Conservation (phyloP, 2,888 invertebrate species). For the Standfussiana lucernea region DNA sequence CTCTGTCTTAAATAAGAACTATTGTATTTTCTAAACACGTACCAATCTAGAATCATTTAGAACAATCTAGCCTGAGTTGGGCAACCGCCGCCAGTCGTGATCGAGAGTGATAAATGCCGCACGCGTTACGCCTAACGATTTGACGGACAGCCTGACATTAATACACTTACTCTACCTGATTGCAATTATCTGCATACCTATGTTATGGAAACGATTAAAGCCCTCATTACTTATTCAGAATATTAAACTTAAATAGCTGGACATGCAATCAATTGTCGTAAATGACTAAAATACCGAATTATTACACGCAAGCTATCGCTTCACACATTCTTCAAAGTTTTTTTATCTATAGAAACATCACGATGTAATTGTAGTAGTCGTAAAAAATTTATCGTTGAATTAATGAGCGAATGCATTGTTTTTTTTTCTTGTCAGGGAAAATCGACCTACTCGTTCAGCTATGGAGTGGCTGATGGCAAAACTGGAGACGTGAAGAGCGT, state of each 20-base stretch:
- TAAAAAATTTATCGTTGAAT: constrained; percentile 71
- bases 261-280: constrained; percentile 85
- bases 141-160: constrained; percentile 77
- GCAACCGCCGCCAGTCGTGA: constrained; percentile 67
- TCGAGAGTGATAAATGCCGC: constrained; percentile 76
- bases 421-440: constrained; percentile 85
- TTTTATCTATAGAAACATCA: constrained; percentile 67
- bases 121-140: constrained; percentile 73
- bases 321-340: constrained; percentile 79
- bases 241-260: constrained; percentile 80
- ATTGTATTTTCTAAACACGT: constrained; percentile 46
- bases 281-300: constrained; percentile 84
- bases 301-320: constrained; percentile 84
- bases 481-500: constrained; percentile 92
- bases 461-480: constrained; percentile 91
- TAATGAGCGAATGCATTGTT: constrained; percentile 63
- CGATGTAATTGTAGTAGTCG: constrained; percentile 73
- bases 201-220: constrained; percentile 84
- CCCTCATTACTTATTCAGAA: constrained; percentile 84
- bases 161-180: constrained; percentile 75
- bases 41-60: constrained; percentile 43
- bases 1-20: not conserved
- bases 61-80: constrained; percentile 61
- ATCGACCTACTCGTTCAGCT: constrained; percentile 91
- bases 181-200: constrained; percentile 80